phyloP scores from a whole-genome alignment of 2,888 invertebrate species.

The Xestia ashworthii region DNA sequence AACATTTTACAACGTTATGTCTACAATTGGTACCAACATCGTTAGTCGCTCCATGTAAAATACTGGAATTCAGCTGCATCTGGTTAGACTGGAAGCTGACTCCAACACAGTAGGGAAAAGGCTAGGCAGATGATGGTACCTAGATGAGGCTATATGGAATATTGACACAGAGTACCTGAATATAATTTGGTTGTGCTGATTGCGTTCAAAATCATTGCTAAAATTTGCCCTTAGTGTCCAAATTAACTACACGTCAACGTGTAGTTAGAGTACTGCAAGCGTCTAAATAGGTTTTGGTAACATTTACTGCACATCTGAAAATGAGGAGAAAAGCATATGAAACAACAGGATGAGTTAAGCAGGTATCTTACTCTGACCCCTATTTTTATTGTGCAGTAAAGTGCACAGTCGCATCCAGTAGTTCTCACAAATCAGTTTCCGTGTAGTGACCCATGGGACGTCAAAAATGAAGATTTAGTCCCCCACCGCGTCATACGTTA shows the following conservation, averaged over 20 bases:
- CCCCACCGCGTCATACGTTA: constrained; percentile 89
- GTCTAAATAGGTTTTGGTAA: background rate
- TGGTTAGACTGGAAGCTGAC: too few relatives aligned
- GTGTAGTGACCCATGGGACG: constrained; percentile 84
- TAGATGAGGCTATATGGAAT: background rate
- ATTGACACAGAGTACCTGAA: background rate
- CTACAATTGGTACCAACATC: too few relatives aligned
- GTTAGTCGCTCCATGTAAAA: too few relatives aligned
- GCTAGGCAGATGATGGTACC: background rate
- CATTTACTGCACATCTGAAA: background rate
- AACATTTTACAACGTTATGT: background rate
- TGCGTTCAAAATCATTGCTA: background rate
- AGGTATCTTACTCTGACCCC: background rate
- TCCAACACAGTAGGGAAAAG: too few relatives aligned
- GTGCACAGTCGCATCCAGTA: constrained; percentile 70
- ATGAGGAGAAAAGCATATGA: too few relatives aligned
- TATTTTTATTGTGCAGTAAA: background rate
- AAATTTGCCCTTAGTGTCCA: background rate
- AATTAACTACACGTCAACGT: background rate
- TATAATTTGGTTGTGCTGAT: background rate
- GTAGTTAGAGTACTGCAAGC: background rate
- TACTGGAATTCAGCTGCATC: too few relatives aligned
- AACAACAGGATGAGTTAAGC: background rate
- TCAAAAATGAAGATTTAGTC: constrained; percentile 91
- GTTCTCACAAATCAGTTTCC: constrained; percentile 55